Evolutionary conservation across 2,113 vertebrate genomes (phyloP).

Genomic region (Chelonoidis abingdonii): DNA sequence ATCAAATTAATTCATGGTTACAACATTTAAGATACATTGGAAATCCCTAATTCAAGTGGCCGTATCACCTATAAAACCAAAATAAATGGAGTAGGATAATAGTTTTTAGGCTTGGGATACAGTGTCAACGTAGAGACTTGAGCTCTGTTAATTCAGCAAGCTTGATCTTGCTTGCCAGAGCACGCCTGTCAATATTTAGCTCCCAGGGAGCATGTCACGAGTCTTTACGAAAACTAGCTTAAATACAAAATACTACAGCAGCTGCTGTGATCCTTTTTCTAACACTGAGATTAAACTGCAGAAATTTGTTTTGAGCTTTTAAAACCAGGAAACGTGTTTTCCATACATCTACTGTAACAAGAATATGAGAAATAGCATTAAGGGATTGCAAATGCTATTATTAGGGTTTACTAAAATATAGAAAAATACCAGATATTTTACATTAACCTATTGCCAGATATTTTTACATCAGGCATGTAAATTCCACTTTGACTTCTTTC

Average conservation of each 20-base stretch:
- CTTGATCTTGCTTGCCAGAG: conserved; percentile 82
- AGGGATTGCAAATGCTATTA: conserved; percentile 63
- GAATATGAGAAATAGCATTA: conserved; percentile 59
- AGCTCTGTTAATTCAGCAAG: conserved; percentile 81
- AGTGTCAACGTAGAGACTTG: conserved; percentile 73
- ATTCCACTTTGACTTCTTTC: conserved; percentile 22
- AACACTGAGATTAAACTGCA: conserved; percentile 80
- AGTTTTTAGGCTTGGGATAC: conserved; percentile 76
- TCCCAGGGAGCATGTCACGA: conserved; percentile 70
- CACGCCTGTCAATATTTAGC: conserved; percentile 85
- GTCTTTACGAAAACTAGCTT: conserved; percentile 77
- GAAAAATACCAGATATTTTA: conserved; percentile 67
- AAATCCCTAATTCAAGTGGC: conserved; percentile 74
- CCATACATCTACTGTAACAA: conserved; percentile 64
- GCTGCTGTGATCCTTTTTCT: conserved; percentile 83
- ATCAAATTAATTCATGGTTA: conserved; percentile 67
- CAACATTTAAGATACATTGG: conserved; percentile 62
- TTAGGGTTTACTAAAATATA: conserved; percentile 59
- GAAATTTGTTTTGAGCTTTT: conserved; percentile 72
- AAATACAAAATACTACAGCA: conserved; percentile 77
- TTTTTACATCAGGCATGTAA: conserved; percentile 62
- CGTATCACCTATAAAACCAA: conserved; percentile 72
- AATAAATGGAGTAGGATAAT: conserved; percentile 76
- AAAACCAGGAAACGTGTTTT: conserved; percentile 59
- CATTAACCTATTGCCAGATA: conserved; percentile 52